Evolutionary conservation across 2,888 invertebrate species (phyloP), one percentile per base, ranked within the genome.

Genomic region (Apoderus coryli): DNA sequence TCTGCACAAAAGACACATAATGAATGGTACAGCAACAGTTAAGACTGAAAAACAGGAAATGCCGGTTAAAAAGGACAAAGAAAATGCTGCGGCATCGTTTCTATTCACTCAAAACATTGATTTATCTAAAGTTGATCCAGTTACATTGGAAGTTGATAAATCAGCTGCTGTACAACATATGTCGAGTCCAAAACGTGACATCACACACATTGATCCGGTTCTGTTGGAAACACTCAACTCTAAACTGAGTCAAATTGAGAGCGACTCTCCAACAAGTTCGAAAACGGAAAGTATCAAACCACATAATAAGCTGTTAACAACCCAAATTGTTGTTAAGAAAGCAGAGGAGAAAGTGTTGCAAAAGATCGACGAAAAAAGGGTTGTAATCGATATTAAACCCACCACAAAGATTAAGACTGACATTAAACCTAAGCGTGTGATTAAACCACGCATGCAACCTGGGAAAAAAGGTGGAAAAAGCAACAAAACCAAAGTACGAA

Each of bases 1-100:
- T 4, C 59, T 85, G 28, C 84, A 85, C 50, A 85, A 85, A 49
- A 66, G 84, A 3, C 84, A 85, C 50, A 69, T 84, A 2, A 79
- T 84, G 76, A 85, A 85, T 49, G 84, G 84, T 1, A 82, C 82
- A 1, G 78, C 79, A 1, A 67, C 73, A 0, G 43, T 60, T 51
- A 30, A 38, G 4, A 38, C 33, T 32, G 44, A 39, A 23, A 42
- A 35, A 19, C 34, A 29, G 27, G 43, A 43, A 25, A 47, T 36
- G 40, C 42, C 15, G 48, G 14, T 39, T 3, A 45, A 48, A 31
- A 44, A 46, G 35, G 24, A 44, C 16, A 46, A 48, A 38, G 14
- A 27, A 6, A 54, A 53, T 40, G 46, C 46, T 9, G 47, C 47
- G 16, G 32, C 40, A 6, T 60, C 64, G 41, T 77, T 78, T 55